Evolutionary conservation across 2,888 invertebrate genomes (phyloP), one percentile per base, ranked within the genome.

Genomic region (Drosophila tanythrix): DNA sequence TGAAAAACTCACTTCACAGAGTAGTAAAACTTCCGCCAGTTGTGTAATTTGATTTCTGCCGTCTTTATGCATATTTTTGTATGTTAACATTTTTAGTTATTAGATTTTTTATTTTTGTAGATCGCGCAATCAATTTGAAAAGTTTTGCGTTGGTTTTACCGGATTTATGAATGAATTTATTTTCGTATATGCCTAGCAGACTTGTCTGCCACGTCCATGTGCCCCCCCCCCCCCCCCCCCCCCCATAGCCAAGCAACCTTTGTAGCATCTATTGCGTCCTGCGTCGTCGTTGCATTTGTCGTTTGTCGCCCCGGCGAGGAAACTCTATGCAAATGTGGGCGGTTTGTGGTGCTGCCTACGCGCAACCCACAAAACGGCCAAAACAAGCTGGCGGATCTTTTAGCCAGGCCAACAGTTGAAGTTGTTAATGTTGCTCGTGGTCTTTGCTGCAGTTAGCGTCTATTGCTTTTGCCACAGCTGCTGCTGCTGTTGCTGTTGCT

Each of bases 151-250:
- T 89, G 87, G 87, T 81, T 89, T 89, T 88, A 88, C 87, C 90
- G 87, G 87, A 89, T 88, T 88, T 89, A 88, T 88, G 87, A 88
- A 88, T 88, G 87, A 88, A 88, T 89, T 89, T 89, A 88, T 83
- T 86, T 88, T 83, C 50, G 84, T 80, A 72, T 86, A 70, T 79
- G 77, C 75, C 79, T 69, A 56, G 79, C 70, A 86, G 85, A 89
- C 81, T 88, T 88, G 88, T 89, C 89, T 88, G 71, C 79, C 53
- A 61, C 73, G 62, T 74, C 67, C 50, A 62, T 35, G 15, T 57
- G 27, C 50, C 63, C 53, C 48, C 53, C 40, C 25, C 29, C 46
- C 1, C 40, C 25, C 29, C 50, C 63, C 53, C 48, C 53, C 40
- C 25, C 29, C 46, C 1, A 7, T 33, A 15, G 15, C 31, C 18